phyloP scores from a whole-genome alignment of 2,888 invertebrate genomes.

The Ethmia dodecea region DNA sequence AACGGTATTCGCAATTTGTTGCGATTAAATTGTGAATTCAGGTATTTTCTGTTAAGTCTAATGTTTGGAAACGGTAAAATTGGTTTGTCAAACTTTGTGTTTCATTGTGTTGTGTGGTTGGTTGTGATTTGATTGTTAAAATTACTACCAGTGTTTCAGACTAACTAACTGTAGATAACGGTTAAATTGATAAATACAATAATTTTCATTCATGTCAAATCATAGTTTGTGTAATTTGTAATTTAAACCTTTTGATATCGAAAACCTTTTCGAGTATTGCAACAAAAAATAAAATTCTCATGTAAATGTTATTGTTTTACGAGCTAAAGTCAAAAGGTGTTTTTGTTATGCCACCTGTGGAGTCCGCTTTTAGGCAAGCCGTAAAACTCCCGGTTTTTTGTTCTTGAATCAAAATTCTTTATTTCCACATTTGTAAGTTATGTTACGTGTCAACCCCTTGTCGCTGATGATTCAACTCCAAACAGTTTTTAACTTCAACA shows the following conservation, averaged over 20 bases:
- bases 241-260: neutral
- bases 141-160: no score
- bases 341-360: conserved; percentile 52
- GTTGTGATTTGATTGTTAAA: no score
- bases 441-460: conserved; percentile 42
- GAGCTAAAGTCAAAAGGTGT: conserved; percentile 32
- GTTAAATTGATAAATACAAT: no score
- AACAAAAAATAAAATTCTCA: conserved; percentile 20
- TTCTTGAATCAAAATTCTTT: conserved; percentile 32
- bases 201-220: no score
- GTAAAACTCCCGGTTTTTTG: conserved; percentile 38
- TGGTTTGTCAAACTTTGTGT: no score
- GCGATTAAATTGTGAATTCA: conserved; percentile 22
- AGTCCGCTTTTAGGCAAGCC: conserved; percentile 32
- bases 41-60: conserved; percentile 21
- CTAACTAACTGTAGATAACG: no score
- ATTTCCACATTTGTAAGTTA: conserved; percentile 33
- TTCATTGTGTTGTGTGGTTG: no score
- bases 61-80: no score
- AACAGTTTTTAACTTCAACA: no score
- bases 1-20: conserved; percentile 24
- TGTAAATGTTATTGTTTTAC: conserved; percentile 37
- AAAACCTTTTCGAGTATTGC: conserved; percentile 3
- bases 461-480: conserved; percentile 42
- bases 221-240: conserved; percentile 2